Conservation (phyloP, 2,797 vertebrate genomes). For the Falco novaeseelandiae region DNA sequence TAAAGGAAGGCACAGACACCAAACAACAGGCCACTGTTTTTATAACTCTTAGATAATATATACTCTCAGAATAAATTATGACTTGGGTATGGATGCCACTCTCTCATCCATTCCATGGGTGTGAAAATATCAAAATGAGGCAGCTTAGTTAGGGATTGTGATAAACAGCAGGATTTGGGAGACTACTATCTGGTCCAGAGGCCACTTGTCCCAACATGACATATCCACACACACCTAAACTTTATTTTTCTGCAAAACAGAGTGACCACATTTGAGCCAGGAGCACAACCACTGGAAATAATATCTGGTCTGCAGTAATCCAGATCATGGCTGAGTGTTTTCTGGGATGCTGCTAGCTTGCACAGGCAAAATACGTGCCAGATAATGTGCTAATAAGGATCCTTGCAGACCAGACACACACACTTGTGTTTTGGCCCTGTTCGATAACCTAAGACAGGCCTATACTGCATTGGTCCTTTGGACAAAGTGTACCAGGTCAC, state of each 20-base stretch:
- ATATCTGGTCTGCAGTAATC: neutral
- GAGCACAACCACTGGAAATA: neutral
- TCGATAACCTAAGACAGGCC: neutral
- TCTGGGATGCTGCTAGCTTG: neutral
- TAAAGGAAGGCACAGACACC: neutral
- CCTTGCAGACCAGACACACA: rapidly evolving
- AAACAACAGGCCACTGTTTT: neutral
- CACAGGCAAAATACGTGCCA: neutral
- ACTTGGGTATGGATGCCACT: neutral
- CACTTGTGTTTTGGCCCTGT: neutral
- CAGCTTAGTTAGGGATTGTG: neutral
- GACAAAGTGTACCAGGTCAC: neutral
- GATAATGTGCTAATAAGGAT: neutral
- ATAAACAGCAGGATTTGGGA: neutral
- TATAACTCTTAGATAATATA: neutral
- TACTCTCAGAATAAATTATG: neutral
- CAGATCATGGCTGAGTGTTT: neutral
- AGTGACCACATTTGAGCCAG: neutral
- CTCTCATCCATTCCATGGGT: neutral
- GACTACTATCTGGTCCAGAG: neutral
- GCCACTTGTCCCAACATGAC: neutral
- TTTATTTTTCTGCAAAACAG: neutral
- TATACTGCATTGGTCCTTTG: neutral
- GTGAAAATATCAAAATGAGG: neutral
- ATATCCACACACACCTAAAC: neutral